Evolutionary conservation across 2,888 invertebrate species (phyloP).

Genomic region (Eupithecia dodoneata): DNA sequence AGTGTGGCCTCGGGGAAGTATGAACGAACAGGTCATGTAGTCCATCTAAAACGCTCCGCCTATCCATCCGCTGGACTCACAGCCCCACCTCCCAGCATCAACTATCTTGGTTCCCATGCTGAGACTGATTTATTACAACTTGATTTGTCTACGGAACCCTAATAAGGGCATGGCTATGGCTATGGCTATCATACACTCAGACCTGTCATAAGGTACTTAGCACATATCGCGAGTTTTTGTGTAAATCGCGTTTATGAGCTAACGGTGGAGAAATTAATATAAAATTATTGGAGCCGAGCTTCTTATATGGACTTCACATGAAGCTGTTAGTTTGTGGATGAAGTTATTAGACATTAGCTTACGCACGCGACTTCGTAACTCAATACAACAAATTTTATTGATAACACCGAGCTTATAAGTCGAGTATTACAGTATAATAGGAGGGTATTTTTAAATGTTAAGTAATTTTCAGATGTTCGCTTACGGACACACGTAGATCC

Average conservation of each 20-base stretch:
- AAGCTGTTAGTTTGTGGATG: not conserved
- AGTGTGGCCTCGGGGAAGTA: no score
- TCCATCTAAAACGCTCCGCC: slow-evolving; percentile 23
- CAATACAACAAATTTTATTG: not conserved
- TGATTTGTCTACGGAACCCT: slow-evolving; percentile 49
- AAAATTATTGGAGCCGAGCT: not conserved
- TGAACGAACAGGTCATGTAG: not conserved
- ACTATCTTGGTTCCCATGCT: slow-evolving; percentile 64
- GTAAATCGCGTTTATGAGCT: not conserved
- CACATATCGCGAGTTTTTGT: slow-evolving; percentile 9
- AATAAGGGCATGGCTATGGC: slow-evolving; percentile 54
- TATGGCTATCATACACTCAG: slow-evolving; percentile 19
- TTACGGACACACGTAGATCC: no score
- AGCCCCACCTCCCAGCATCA: slow-evolving; percentile 50
- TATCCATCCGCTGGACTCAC: slow-evolving; percentile 40
- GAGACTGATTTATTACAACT: slow-evolving; percentile 49
- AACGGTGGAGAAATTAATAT: not conserved
- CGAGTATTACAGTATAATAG: no score
- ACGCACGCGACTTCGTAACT: not conserved
- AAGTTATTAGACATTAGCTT: not conserved
- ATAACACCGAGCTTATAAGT: no score
- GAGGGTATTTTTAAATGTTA: no score
- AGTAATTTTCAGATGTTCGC: no score
- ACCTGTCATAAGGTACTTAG: slow-evolving; percentile 23
- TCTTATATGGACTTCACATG: slow-evolving; percentile 1